phyloP scores from a whole-genome alignment of 2,888 invertebrate genomes.

The Lochmaea capreae region DNA sequence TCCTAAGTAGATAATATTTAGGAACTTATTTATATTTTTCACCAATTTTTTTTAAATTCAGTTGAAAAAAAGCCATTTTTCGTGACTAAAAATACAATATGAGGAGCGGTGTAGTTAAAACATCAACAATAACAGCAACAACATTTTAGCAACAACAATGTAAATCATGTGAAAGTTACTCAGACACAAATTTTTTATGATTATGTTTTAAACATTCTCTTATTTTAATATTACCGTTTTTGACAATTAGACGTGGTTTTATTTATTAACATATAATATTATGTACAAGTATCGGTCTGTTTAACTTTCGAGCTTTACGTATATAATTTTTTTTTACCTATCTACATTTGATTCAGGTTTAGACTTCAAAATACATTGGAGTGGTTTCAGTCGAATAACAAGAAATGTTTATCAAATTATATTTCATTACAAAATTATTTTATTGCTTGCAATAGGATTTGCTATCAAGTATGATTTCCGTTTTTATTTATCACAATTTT shows the following conservation, averaged over 20 bases:
- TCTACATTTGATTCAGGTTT: slow-evolving; percentile 44
- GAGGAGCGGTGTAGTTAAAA: slow-evolving; percentile 42
- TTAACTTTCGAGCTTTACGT: slow-evolving; percentile 51
- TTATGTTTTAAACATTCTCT: slow-evolving; percentile 36
- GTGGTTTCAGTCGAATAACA: slow-evolving; percentile 17
- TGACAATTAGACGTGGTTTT: slow-evolving; percentile 14
- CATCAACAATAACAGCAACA: slow-evolving; percentile 66
- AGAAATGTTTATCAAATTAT: no score
- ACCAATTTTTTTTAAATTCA: background rate
- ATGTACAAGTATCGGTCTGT: slow-evolving; percentile 38
- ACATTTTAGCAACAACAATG: slow-evolving; percentile 65
- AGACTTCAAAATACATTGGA: slow-evolving; percentile 10
- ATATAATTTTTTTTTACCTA: slow-evolving; percentile 50
- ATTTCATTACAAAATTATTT: no score
- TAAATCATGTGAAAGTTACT: slow-evolving; percentile 56
- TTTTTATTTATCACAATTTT: no score
- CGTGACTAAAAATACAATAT: background rate
- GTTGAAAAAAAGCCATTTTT: background rate
- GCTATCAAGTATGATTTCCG: no score
- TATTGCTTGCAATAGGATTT: no score
- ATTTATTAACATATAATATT: slow-evolving; percentile 17
- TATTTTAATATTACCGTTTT: slow-evolving; percentile 14
- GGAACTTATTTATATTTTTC: no score
- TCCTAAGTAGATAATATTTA: no score
- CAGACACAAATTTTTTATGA: slow-evolving; percentile 43